Evolutionary conservation across 2,888 invertebrate genomes (phyloP), one percentile per base, ranked within the genome.

Genomic region (Sisyra terminalis): DNA sequence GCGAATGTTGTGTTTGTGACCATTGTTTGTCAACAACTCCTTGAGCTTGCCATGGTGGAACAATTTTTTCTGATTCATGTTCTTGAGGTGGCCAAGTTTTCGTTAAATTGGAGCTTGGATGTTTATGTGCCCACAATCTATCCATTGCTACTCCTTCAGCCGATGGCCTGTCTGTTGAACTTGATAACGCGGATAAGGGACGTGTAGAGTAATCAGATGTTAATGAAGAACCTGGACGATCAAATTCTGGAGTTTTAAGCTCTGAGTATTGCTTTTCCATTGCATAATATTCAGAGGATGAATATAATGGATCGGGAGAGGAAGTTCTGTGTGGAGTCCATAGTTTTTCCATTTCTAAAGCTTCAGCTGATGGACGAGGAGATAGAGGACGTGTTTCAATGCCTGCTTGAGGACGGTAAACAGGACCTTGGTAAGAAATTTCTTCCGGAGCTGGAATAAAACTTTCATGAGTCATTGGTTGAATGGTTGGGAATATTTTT

Each of bases 271-370:
- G 44, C 48, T 59, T 60, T 46, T 63, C 62, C 58, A 59, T 60
- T 42, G 56, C 53, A 5, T 58, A 44, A 35, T 57, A 59, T 47
- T 61, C 57, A 50, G 46, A 40, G 32, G 46, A 42, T 3, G 47
- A 44, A 17, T 47, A 39, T 17, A 55, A 49, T 35, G 50, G 51
- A 44, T 55, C 59, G 2, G 60, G 59, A 3, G 51, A 49, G 42
- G 47, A 48, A 34, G 51, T 50, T 38, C 42, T 43, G 15, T 50
- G 51, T 29, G 50, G 49, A 6, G 74, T 69, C 78, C 78, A 78
- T 1, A 75, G 60, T 55, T 75, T 78, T 49, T 78, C 77, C 78
- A 78, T 78, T 44, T 70, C 66, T 36, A 78, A 53, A 1, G 67
- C 78, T 53, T 78, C 74, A 0, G 70, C 68, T 3, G 78, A 77